These are phyloP conservation scores for Sorex fumeus DNA, from an alignment of 2,113 vertebrate species.

Conservation along the genomic window DNA sequence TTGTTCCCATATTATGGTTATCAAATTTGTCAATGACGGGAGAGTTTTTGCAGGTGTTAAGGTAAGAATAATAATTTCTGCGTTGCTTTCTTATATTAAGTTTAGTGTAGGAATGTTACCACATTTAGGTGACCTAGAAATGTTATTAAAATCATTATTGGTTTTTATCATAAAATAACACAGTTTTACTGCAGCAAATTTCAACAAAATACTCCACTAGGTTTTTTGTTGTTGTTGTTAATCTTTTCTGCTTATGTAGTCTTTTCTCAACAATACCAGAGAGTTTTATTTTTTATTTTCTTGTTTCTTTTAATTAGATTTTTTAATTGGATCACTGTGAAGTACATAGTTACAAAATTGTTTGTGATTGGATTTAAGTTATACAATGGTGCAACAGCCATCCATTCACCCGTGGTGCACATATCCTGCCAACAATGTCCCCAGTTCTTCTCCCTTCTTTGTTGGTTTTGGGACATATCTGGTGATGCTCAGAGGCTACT, in stretches of 20 bases:
- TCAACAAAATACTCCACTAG: neutral
- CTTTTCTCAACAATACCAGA: neutral
- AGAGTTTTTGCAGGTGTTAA: neutral
- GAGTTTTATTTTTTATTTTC: too few species aligned
- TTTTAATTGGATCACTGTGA: too few species aligned
- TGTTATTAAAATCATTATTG: neutral
- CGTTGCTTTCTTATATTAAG: conserved; percentile 14
- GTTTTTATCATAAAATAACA: conserved; percentile 42
- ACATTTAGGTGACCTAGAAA: conserved; percentile 16
- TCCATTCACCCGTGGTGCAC: too few species aligned
- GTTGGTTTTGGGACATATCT: too few species aligned
- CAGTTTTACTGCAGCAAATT: neutral
- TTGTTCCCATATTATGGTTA: neutral
- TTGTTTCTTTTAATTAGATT: too few species aligned
- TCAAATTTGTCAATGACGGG: neutral
- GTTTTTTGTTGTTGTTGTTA: conserved; percentile 36
- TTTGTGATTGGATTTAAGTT: too few species aligned
- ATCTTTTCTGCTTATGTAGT: conserved; percentile 9
- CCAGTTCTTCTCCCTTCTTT: too few species aligned
- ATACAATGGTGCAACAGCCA: too few species aligned
- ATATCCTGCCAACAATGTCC: too few species aligned
- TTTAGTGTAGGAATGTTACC: neutral
- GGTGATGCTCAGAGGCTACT: too few species aligned
- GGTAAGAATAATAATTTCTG: conserved; percentile 1
- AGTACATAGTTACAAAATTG: too few species aligned